Percentiles rank a stretch among this genome's conserved stretches.
phyloP scores from a whole-genome alignment of 2,888 invertebrate species.

The Synanthedon andrenaeformis region DNA sequence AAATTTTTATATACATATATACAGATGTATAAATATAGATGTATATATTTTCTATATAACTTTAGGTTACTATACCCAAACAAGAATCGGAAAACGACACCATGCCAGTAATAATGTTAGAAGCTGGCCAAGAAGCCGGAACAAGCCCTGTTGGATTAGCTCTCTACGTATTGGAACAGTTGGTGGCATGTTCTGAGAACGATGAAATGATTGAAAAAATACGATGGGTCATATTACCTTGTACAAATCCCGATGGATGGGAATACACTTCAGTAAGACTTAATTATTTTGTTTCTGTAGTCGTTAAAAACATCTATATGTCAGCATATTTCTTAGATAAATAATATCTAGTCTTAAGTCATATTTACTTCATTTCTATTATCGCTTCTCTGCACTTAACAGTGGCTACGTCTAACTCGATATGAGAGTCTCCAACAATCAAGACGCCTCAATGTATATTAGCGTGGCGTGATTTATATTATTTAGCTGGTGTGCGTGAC shows the following conservation, averaged over 20 bases:
- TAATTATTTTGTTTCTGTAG: not conserved
- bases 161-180: slow-evolving; percentile 40
- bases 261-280: slow-evolving; percentile 22
- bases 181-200: slow-evolving; percentile 44
- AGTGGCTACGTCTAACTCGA: no score
- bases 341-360: no score
- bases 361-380: no score
- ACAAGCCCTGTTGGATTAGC: slow-evolving; percentile 33
- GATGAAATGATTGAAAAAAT: slow-evolving; percentile 28
- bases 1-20: no score
- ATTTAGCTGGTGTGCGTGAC: no score
- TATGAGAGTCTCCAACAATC: no score
- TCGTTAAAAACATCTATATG: no score
- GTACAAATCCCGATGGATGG: slow-evolving; percentile 49
- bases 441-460: no score
- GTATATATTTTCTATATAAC: not conserved
- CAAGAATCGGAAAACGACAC: not conserved
- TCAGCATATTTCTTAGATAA: no score
- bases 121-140: slow-evolving; percentile 49
- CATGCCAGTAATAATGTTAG: slow-evolving; percentile 40
- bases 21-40: no score
- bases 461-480: no score
- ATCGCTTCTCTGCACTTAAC: no score
- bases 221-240: slow-evolving; percentile 48
- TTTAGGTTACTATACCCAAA: not conserved